Conservation (phyloP, 2,113 vertebrate species). For the Penelope pileata region DNA sequence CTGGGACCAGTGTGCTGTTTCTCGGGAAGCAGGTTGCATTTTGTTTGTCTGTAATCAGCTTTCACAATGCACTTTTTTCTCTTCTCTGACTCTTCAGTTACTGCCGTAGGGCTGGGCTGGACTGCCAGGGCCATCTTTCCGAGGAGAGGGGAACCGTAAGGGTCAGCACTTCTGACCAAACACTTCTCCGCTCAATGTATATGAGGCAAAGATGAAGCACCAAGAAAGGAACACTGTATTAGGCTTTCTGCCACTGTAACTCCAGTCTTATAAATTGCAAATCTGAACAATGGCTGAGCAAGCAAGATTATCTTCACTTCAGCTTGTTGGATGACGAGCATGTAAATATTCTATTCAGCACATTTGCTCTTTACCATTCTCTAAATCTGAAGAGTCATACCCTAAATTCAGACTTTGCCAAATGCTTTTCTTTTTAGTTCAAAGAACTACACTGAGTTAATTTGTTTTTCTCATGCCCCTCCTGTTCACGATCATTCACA, state of each 20-base stretch:
- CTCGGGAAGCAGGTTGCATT: neutral
- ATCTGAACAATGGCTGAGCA: neutral
- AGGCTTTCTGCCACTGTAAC: neutral
- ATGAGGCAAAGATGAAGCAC: neutral
- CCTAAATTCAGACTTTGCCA: constrained; percentile 18
- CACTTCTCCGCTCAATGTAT: neutral
- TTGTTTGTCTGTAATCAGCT: neutral
- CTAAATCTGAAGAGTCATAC: constrained; percentile 19
- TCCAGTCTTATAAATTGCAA: neutral
- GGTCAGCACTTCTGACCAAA: neutral
- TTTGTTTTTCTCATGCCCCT: constrained; percentile 13
- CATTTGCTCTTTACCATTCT: neutral
- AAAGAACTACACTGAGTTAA: constrained; percentile 6
- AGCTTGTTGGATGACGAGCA: neutral
- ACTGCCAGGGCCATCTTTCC: neutral
- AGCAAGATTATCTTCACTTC: neutral
- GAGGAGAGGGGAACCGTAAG: neutral
- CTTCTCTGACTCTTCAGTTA: neutral
- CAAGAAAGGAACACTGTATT: neutral
- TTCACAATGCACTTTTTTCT: neutral
- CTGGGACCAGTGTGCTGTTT: neutral
- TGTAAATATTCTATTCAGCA: neutral
- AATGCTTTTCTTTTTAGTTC: constrained; percentile 15
- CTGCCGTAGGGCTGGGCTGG: neutral
- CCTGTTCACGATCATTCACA: neutral